Evolutionary conservation across 1,140 invertebrate genomes (phyloP), one percentile per base, ranked within the genome.

Genomic region (Eueides isabella): DNA sequence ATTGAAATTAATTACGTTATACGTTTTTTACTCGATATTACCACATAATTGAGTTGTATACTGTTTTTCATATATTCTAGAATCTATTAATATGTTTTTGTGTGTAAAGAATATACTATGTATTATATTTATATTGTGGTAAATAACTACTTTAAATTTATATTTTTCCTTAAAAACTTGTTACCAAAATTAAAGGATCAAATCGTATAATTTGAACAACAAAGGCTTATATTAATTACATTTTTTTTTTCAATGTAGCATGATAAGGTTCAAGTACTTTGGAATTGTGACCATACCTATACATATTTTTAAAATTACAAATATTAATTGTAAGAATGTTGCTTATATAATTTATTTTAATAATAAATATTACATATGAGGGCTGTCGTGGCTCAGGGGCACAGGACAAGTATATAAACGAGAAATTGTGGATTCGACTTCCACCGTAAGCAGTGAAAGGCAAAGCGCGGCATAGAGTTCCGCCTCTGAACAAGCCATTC

Each of bases 1-100:
- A 66, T 66, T n/a, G 19, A 66, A 23, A 66, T 63, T 63, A 63
- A 30, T 63, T 63, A 29, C 19, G 26, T 63, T 63, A 63, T 63
- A 63, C 19, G 48, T 55, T 55, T 55, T 55, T 55, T 55, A 23
- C 48, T 11, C 9, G n/a, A 55, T 7, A 12, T 55, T 26, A 55
- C 19, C 48, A 55, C 48, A 55, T 55, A 55, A 55, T 55, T 55
- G 48, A 55, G 48, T 55, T 6, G 48, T 55, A 55, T 26, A 55
- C 3, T 5, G 23, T 55, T 55, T 55, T 55, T 26, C 23, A 19
- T 23, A 55, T 19, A 26, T 55, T 55, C 48, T 55, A 55, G 48
- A 55, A 11, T 55, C 48, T 2, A 55, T 55, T 55, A 23, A 55
- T 55, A 55, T 26, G 48, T 26, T 55, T 55, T 55, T 55, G 9